Conservation (phyloP, 2,797 vertebrate species). For the Acomys russatus region DNA sequence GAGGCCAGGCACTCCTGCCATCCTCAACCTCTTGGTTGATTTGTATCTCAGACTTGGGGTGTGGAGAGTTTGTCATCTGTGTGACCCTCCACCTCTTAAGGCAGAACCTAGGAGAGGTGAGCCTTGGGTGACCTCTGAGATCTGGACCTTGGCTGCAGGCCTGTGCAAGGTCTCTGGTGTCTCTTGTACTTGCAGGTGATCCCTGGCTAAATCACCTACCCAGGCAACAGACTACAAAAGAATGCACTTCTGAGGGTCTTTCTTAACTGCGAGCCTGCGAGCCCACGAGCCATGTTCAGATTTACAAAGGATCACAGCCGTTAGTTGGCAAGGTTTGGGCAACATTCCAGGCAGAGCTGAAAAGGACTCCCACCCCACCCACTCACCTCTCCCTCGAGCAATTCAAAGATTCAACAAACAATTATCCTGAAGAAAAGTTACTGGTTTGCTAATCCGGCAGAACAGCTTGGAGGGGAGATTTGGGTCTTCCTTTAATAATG, state of each 20-base stretch:
- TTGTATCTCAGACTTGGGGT: not conserved
- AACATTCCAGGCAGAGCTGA: not conserved
- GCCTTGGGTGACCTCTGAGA: not conserved
- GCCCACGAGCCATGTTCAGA: not conserved
- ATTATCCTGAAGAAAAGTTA: constrained; percentile 92
- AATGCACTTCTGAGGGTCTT: not conserved
- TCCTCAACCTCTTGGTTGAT: not conserved
- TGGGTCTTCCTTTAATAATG: constrained; percentile 91
- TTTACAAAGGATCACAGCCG: not conserved
- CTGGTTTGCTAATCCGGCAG: constrained; percentile 90
- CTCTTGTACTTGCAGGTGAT: too few relatives aligned
- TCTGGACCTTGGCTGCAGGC: too few relatives aligned
- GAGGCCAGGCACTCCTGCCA: fast-evolving
- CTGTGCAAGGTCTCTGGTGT: not conserved
- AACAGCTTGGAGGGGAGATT: constrained; percentile 92
- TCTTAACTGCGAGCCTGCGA: not conserved
- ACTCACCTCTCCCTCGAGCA: constrained; percentile 54
- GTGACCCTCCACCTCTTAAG: not conserved
- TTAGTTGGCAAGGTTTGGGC: not conserved
- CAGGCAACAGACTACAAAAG: not conserved
- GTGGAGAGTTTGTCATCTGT: not conserved
- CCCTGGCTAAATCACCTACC: not conserved
- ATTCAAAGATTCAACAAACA: constrained; percentile 86
- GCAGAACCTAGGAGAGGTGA: not conserved
- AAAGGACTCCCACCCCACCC: not conserved